Evolutionary conservation across 2,113 vertebrate genomes (phyloP), one percentile per base, ranked within the genome.

Genomic region (Centropristis striata): DNA sequence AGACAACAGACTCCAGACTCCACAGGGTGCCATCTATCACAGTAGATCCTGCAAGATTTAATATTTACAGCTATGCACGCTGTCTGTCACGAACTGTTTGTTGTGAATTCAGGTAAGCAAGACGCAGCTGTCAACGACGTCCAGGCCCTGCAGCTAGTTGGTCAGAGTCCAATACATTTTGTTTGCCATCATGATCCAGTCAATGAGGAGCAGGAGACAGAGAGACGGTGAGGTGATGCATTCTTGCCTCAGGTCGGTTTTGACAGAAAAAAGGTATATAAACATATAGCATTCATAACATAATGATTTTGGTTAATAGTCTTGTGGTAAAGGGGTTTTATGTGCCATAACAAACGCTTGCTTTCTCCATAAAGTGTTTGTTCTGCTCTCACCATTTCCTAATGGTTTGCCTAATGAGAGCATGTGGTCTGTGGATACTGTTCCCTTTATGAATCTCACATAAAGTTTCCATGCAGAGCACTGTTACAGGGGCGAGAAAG

Each of bases 61-160:
- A 37, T 36, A 23, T 25, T 8, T 12, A 1, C 1, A 9, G 1
- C 2, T n/a, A n/a, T n/a, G n/a, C n/a, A n/a, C n/a, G n/a, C 4
- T 21, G 15, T 25, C 32, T 18, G 32, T 25, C 14, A 39, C 3
- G n/a, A n/a, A n/a, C n/a, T n/a, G n/a, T n/a, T n/a, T n/a, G n/a
- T n/a, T n/a, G n/a, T n/a, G n/a, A n/a, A n/a, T n/a, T n/a, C n/a
- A n/a, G n/a, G n/a, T n/a, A n/a, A n/a, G n/a, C n/a, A 13, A 8
- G 20, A 20, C 25, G 10, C n/a, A 4, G 12, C 14, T 5, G 11
- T 14, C 7, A 14, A n/a, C 5, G 21, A 59, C 23, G 4, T 27
- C 39, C 8, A 27, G 4, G 15, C 27, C 39, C 21, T 25, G 14
- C 5, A 11, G 21, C 59, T 18, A 42, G 13, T 25, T 44, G 21